phyloP scores from a whole-genome alignment of 2,113 vertebrate species.

The Agapornis roseicollis region DNA sequence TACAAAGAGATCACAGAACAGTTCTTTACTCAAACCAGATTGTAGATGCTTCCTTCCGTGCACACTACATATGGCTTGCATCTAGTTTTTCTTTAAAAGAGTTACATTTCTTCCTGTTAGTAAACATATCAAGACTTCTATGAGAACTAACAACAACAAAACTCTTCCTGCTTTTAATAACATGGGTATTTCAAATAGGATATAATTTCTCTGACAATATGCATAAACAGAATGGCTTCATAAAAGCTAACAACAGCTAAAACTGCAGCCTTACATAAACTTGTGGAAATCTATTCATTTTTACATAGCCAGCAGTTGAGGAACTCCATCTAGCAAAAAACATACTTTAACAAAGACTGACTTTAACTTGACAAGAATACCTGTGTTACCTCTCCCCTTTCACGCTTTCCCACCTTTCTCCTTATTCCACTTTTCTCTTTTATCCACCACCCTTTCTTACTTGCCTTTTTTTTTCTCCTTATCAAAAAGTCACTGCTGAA shows the following conservation, averaged over 20 bases:
- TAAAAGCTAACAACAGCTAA: not conserved
- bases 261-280: not conserved
- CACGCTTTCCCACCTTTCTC: not conserved
- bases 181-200: not conserved
- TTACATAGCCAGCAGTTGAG: not conserved
- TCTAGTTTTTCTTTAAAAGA: conserved; percentile 44
- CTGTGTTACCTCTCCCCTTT: not conserved
- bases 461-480: not conserved
- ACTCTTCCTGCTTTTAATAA: conserved; percentile 16
- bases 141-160: conserved; percentile 23
- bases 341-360: not conserved
- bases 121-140: conserved; percentile 45
- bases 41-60: conserved; percentile 47
- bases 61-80: conserved; percentile 40
- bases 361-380: not conserved
- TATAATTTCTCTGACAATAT: not conserved
- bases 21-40: conserved; percentile 64
- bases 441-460: not conserved
- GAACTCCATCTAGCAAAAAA: not conserved
- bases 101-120: conserved; percentile 65
- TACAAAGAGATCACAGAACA: conserved; percentile 67
- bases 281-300: not conserved
- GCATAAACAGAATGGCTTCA: not conserved
- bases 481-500: not conserved
- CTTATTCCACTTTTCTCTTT: conserved; percentile 1